These are phyloP conservation scores for Dasysyrphus tricinctus DNA, from an alignment of 2,888 invertebrate genomes.

Conservation along the genomic window DNA sequence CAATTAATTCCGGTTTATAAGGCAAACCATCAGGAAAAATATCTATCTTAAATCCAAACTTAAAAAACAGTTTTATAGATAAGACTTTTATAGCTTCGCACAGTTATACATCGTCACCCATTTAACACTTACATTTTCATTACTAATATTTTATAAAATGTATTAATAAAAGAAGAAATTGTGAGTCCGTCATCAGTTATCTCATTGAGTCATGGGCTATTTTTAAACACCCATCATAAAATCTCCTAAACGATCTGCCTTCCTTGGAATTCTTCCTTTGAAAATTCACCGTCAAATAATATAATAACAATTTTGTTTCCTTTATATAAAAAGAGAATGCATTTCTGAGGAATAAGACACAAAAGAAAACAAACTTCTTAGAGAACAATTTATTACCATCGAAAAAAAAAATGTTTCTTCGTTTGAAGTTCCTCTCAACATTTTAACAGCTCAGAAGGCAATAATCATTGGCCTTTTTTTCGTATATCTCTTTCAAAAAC, in stretches of 20 bases:
- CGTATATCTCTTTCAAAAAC: background rate
- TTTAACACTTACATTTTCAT: too few relatives aligned
- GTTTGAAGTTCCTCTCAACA: background rate
- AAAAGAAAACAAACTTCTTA: constrained; percentile 13
- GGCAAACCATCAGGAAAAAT: too few relatives aligned
- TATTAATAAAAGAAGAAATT: too few relatives aligned
- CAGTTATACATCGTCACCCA: too few relatives aligned
- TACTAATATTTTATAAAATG: too few relatives aligned
- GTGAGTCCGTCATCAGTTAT: background rate
- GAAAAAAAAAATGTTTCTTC: background rate
- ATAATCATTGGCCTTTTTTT: background rate
- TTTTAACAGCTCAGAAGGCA: constrained; percentile 5
- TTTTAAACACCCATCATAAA: background rate
- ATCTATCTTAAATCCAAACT: too few relatives aligned
- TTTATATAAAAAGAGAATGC: background rate
- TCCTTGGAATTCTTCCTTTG: background rate
- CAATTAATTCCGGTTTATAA: too few relatives aligned
- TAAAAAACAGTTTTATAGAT: too few relatives aligned
- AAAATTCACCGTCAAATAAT: background rate
- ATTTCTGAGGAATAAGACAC: background rate
- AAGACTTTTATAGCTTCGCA: too few relatives aligned
- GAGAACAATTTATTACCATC: background rate
- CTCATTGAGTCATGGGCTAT: constrained; percentile 3
- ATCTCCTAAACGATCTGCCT: background rate
- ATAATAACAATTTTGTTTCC: background rate